Evolutionary conservation across 2,888 invertebrate genomes (phyloP).

Genomic region (Alloscopus bannaensis): DNA sequence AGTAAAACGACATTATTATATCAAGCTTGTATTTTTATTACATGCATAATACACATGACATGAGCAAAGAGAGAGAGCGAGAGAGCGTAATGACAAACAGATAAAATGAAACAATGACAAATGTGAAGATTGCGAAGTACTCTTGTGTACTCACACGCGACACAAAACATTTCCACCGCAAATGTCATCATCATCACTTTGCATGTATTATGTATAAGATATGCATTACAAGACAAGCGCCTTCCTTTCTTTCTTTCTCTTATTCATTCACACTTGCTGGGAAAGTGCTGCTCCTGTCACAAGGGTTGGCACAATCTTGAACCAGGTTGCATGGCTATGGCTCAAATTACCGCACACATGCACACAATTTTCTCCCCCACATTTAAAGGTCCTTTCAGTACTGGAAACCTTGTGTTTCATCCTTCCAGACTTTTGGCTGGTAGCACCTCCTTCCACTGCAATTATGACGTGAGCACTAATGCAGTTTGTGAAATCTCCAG

Average conservation of each 20-base stretch:
- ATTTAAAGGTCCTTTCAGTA: slow-evolving; percentile 5
- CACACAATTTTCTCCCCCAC: background rate
- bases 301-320: slow-evolving; percentile 1
- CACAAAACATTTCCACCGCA: background rate
- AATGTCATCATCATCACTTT: background rate
- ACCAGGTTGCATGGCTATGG: slow-evolving; percentile 1
- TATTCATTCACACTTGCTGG: too few relatives aligned
- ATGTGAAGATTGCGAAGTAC: too few relatives aligned
- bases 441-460: background rate
- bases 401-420: background rate
- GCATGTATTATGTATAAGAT: slow-evolving; percentile 2
- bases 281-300: slow-evolving; percentile 18
- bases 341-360: background rate
- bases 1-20: too few relatives aligned
- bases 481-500: too few relatives aligned
- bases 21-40: too few relatives aligned
- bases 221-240: too few relatives aligned
- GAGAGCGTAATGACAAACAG: too few relatives aligned
- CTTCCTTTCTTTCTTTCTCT: too few relatives aligned
- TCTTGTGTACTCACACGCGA: background rate
- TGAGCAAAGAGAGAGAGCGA: too few relatives aligned
- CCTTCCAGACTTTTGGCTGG: background rate
- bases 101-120: too few relatives aligned
- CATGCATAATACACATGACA: too few relatives aligned
- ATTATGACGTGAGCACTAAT: background rate